Percentiles rank a stretch among this genome's conserved stretches.
phyloP scores from a whole-genome alignment of 2,888 invertebrate species.

The Arge pagana region DNA sequence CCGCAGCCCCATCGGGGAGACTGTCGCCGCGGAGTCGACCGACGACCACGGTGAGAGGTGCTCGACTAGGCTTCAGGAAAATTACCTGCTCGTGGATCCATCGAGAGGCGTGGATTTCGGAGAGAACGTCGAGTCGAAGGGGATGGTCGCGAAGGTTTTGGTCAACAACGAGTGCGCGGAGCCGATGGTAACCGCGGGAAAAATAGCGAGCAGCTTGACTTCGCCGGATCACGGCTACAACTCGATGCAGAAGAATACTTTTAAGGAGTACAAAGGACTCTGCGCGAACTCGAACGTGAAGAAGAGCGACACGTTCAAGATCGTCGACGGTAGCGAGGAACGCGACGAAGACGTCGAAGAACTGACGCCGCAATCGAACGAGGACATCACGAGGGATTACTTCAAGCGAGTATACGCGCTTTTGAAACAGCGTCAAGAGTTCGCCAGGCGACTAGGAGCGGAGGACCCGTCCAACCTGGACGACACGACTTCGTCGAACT shows the following conservation, averaged over 20 bases:
- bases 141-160: slow-evolving; percentile 30
- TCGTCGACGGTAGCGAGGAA: slow-evolving; percentile 44
- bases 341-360: slow-evolving; percentile 25
- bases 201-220: slow-evolving; percentile 7
- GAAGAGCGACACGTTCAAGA: slow-evolving; percentile 50
- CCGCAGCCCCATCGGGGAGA: background rate
- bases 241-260: slow-evolving; percentile 39
- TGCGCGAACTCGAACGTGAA: slow-evolving; percentile 45
- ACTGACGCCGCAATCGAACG: slow-evolving; percentile 34
- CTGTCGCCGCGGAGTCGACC: background rate
- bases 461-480: slow-evolving; percentile 32
- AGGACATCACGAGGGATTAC: slow-evolving; percentile 49
- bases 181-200: background rate
- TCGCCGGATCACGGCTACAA: slow-evolving; percentile 44
- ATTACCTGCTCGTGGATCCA: slow-evolving; percentile 43
- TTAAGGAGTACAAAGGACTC: slow-evolving; percentile 33
- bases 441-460: slow-evolving; percentile 30
- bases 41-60: slow-evolving; percentile 31
- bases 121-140: slow-evolving; percentile 1
- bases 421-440: slow-evolving; percentile 43
- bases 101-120: background rate
- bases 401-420: slow-evolving; percentile 52
- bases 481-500: slow-evolving; percentile 46
- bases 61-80: slow-evolving; percentile 45
- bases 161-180: slow-evolving; percentile 24